Conservation (phyloP, 1,140 invertebrate species). For the Oreohelix idahoensis region DNA sequence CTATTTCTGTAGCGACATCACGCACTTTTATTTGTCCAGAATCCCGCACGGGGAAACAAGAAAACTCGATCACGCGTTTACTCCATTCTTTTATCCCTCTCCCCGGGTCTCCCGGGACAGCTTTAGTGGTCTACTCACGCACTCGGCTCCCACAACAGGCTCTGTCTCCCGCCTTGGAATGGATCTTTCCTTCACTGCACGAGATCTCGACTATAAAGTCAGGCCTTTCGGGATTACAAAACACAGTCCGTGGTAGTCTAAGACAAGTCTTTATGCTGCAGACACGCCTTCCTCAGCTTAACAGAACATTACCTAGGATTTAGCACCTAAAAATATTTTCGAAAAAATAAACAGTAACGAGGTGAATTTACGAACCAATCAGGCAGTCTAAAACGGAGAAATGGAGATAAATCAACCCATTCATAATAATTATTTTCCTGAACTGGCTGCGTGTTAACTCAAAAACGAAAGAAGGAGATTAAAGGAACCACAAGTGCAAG, state of each 20-base stretch:
- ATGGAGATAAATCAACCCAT: no score
- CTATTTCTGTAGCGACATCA: constrained; percentile 30
- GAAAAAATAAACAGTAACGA: no score
- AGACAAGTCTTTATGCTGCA: no score
- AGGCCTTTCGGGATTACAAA: background rate
- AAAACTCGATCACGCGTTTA: constrained; percentile 38
- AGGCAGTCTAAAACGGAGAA: no score
- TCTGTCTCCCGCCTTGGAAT: background rate
- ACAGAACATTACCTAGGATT: no score
- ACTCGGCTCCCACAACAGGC: background rate
- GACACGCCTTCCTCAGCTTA: no score
- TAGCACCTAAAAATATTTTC: no score
- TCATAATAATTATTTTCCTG: no score
- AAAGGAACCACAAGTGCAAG: no score
- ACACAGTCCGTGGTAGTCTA: background rate
- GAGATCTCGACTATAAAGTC: background rate
- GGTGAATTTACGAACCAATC: no score
- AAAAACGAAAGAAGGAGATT: no score
- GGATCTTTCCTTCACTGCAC: background rate
- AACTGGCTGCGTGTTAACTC: no score
- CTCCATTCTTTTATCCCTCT: background rate
- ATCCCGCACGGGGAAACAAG: constrained; percentile 28
- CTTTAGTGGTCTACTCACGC: constrained; percentile 30
- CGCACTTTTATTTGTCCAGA: constrained; percentile 43
- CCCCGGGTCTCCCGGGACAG: background rate